These are phyloP conservation scores for Halotydeus destructor DNA, from an alignment of 1,140 invertebrate species.

Conservation along the genomic window DNA sequence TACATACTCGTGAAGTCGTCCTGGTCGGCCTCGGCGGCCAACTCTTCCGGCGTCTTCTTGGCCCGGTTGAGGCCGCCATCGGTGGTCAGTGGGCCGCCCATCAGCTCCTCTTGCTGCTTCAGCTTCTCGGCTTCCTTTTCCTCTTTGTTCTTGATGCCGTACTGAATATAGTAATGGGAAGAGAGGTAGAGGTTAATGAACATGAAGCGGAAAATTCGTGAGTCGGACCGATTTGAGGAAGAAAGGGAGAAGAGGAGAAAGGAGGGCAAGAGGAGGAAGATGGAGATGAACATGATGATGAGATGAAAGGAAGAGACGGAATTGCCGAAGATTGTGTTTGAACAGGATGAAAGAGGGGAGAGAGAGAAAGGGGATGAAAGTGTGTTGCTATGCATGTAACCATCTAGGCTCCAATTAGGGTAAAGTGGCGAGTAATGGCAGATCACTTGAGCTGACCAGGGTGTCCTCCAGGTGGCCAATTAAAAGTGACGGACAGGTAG, in stretches of 20 bases:
- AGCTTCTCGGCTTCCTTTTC: conserved; percentile 43
- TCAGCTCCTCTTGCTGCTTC: conserved; percentile 15
- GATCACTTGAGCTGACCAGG: background rate
- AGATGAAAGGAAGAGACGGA: background rate
- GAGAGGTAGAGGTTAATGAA: too few species aligned
- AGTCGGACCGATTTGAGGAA: background rate
- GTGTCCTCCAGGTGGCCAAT: background rate
- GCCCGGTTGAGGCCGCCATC: conserved; percentile 53
- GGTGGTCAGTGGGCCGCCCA: conserved; percentile 33
- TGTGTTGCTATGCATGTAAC: too few species aligned
- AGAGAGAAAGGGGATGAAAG: background rate
- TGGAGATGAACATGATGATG: background rate
- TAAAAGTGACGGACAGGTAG: background rate
- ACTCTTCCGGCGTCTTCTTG: conserved; percentile 90
- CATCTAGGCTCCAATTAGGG: too few species aligned
- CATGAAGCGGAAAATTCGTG: background rate
- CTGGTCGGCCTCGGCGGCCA: conserved; percentile 81
- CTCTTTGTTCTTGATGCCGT: conserved; percentile 93
- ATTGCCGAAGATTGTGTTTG: background rate
- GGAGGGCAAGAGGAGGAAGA: background rate
- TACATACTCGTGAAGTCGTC: conserved; percentile 88
- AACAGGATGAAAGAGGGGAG: background rate
- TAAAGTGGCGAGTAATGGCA: too few species aligned
- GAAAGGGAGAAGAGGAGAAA: background rate
- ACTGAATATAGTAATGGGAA: conserved; percentile 38